A percentile compares a stretch with the other conserved stretches of the same genome.
Conservation (phyloP, 2,797 vertebrate genomes). For the Oryzias dopingdopingensis region DNA sequence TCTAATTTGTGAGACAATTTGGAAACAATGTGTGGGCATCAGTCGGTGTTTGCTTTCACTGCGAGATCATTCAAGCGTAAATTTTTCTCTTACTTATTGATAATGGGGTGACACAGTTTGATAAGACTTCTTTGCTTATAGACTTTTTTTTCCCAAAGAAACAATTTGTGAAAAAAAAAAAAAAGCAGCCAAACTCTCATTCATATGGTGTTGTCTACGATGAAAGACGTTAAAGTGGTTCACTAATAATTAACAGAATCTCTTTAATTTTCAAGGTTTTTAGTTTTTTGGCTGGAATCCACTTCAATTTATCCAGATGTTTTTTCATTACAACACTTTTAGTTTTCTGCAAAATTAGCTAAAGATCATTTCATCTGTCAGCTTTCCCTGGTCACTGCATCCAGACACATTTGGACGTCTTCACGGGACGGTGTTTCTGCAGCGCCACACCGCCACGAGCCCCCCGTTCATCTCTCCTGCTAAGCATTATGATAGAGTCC, state of each 20-base stretch:
- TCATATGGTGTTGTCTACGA: background rate
- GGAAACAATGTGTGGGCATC: slow-evolving; percentile 10
- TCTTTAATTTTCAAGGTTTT: background rate
- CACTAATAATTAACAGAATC: background rate
- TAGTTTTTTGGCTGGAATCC: background rate
- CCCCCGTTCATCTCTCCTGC: slow-evolving; percentile 67
- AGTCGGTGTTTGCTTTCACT: slow-evolving; percentile 1
- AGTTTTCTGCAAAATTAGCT: background rate
- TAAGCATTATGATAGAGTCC: slow-evolving; percentile 72
- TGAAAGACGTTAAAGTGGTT: background rate
- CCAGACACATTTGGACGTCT: slow-evolving; percentile 8
- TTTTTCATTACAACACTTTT: background rate
- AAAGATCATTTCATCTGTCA: background rate
- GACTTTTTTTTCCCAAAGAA: background rate
- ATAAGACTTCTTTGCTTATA: background rate
- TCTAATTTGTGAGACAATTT: slow-evolving; percentile 32
- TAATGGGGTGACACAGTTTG: background rate
- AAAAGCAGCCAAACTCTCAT: background rate
- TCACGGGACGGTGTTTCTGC: slow-evolving; percentile 45
- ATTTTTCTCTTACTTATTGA: background rate
- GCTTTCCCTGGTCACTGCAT: background rate
- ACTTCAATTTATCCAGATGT: background rate
- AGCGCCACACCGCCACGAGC: slow-evolving; percentile 19
- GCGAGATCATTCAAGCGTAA: background rate
- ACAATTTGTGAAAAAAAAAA: background rate